These are phyloP conservation scores for Euleptes europaea DNA, from an alignment of 2,113 vertebrate genomes.

Conservation along the genomic window DNA sequence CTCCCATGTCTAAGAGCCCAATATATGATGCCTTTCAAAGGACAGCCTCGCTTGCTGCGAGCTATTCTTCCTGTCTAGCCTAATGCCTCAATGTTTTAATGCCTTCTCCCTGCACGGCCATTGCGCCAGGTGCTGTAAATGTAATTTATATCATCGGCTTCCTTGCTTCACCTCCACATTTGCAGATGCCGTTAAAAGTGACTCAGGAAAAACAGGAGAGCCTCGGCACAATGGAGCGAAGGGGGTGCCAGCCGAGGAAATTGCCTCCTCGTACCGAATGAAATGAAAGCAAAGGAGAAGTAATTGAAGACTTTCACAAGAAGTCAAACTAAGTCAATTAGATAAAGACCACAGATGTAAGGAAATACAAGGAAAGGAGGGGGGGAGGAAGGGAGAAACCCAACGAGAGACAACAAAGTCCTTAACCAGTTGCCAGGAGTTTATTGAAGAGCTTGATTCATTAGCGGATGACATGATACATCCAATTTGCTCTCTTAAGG, in stretches of 20 bases:
- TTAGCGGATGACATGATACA: conserved; percentile 34
- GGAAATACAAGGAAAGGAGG: not conserved
- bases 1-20: not conserved
- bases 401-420: not conserved
- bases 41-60: conserved; percentile 8
- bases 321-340: conserved; percentile 10
- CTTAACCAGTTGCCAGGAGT: not conserved
- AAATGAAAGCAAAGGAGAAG: conserved; percentile 2
- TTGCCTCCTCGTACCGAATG: not conserved
- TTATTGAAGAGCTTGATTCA: conserved; percentile 31
- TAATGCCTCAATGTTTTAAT: conserved; percentile 47
- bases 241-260: not conserved
- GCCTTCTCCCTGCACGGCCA: conserved; percentile 38
- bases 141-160: conserved; percentile 48
- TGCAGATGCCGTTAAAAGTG: conserved; percentile 27
- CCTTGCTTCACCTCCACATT: conserved; percentile 37
- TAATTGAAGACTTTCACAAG: conserved; percentile 21
- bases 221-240: not conserved
- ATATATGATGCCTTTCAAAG: not conserved
- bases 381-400: not conserved
- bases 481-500: conserved; percentile 46
- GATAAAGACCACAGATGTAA: conserved; percentile 11
- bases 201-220: not conserved
- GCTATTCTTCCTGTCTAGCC: not conserved
- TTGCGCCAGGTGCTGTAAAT: conserved; percentile 40